Evolutionary conservation across 1,140 invertebrate species (phyloP), one percentile per base, ranked within the genome.

Genomic region (Zaprionus lachaisei): DNA sequence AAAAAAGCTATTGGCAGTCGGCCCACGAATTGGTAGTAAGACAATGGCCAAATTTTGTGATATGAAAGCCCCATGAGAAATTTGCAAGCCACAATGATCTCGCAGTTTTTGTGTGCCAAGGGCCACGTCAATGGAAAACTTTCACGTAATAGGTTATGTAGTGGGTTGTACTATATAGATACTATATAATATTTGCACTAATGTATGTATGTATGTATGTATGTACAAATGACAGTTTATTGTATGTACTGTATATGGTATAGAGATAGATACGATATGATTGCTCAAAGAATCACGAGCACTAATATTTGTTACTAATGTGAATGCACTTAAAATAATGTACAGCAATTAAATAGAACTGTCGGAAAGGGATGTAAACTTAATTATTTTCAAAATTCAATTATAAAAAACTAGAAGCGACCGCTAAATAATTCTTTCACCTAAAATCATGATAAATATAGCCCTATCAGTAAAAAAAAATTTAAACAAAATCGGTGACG

Each of bases 41-140:
- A 56, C 57, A 83, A 61, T 54, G 28, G 26, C 5, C 34, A 38
- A 72, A 68, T n/a, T 63, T 56, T 58, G 63, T 79, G 67, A 31
- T 55, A 44, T 38, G 38, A 70, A 63, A 74, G 49, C 22, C 9
- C 17, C 26, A 63, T 37, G 15, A 44, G 28, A 60, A 60, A 54
- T 69, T 77, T 60, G 69, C 37, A 56, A 51, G 38, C 37, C 61
- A 72, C 47, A 56, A 75, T 86, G 83, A 86, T 28, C 20, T n/a
- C 4, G 63, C 72, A 26, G 6, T 61, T 82, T 87, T 69, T 57
- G 49, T 44, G 38, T 37, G 56, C 56, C 61, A 69, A 69, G 56
- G 31, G 66, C n/a, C 61, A 69, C 71, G 78, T 69, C 77, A 63
- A 78, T 68, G 62, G 51, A 65, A 76, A 72, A 34, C 66, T 75